A percentile compares a stretch with the other conserved stretches of the same genome.
These are phyloP conservation scores for Varanus komodoensis DNA, from an alignment of 2,113 vertebrate species.

Conservation along the genomic window DNA sequence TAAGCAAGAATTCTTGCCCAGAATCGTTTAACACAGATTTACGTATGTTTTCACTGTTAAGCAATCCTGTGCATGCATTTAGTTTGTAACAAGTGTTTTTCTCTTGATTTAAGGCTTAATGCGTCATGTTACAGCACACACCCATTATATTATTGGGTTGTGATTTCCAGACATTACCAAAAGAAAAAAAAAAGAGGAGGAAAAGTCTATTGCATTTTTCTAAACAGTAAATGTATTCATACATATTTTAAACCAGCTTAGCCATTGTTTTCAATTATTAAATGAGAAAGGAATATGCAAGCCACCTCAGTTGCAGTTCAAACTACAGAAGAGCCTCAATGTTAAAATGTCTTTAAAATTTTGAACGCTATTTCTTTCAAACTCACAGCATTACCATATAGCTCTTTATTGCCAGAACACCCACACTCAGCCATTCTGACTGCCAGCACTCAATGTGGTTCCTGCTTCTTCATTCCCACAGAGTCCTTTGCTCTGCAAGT, in stretches of 20 bases:
- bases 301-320: not conserved
- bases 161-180: not conserved
- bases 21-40: not conserved
- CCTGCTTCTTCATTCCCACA: too few relatives aligned
- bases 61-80: not conserved
- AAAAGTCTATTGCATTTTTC: not conserved
- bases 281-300: not conserved
- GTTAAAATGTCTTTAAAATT: not conserved
- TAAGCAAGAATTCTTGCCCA: not conserved
- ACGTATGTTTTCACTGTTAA: not conserved
- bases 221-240: not conserved
- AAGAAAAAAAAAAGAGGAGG: not conserved
- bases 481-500: not conserved
- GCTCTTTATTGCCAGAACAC: not conserved
- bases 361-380: not conserved
- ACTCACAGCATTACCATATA: not conserved
- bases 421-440: not conserved
- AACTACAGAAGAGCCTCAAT: not conserved
- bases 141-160: slow-evolving; percentile 24
- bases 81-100: not conserved
- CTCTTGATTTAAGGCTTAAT: slow-evolving; percentile 6
- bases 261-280: not conserved
- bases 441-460: not conserved
- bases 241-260: not conserved
- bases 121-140: slow-evolving; percentile 8